Base-by-base conservation (phyloP, 2,797 vertebrate species). In the Sebastes hubbsi region DNA sequence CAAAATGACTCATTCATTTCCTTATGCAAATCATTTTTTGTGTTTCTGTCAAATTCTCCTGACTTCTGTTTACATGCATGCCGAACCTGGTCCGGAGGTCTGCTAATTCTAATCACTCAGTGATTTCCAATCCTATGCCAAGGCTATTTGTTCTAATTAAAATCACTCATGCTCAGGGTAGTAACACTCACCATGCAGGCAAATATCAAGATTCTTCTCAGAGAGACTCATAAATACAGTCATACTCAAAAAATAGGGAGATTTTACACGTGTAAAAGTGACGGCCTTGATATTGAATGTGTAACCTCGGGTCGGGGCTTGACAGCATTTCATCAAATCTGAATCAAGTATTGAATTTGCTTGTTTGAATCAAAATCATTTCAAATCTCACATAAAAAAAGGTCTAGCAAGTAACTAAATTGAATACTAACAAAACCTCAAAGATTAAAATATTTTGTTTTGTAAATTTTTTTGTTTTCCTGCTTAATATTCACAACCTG, bases 71-170 rank as follows among this genome's bases (percentile, higher is more conserved):
- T 56, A 20, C 24, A 67, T 54, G 24, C 29, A 49, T 3, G 7
- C 56, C 38, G 52, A 71, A 54, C 30, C 30, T 27, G 24, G 34
- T 52, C 46, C 25, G 32, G 30, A 69, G 36, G 64, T 72, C 70
- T 55, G 73, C 52, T 67, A 7, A 77, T 70, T 71, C 49, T 42
- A 62, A 80, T 80, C 61, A 29, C 30, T 64, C 30, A 34, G 18
- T 52, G 20, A 79, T 82, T 77, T 80, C 56, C 30, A 69, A 63
- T 83, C 60, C 38, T 34, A 74, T 6, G 14, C 75, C 63, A 81
- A 74, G 34, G 30, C 69, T 73, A 71, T 77, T 77, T 63, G 36
- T 66, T 77, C 36, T 56, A 77, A 80, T 78, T 78, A 73, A 78
- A 72, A 67, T 24, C 62, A 27, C 36, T 82, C 69, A 25, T 30